Conservation (phyloP, 2,888 invertebrate genomes). For the Eupithecia inturbata region DNA sequence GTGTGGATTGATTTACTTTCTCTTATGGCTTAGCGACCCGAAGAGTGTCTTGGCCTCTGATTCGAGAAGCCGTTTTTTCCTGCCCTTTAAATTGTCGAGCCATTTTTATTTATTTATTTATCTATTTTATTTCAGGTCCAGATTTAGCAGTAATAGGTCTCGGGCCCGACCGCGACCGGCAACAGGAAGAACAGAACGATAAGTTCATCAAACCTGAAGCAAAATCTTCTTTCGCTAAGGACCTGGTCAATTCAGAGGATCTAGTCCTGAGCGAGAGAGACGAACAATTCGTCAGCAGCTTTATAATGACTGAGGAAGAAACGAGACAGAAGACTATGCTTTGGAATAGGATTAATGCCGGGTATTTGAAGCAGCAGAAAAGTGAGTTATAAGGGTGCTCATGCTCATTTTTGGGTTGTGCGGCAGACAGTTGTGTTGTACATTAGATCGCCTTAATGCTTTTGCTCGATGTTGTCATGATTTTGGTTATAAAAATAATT, state of each 20-base stretch:
- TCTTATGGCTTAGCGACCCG: no score
- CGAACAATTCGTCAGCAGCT: constrained; percentile 94
- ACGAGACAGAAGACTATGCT: constrained; percentile 90
- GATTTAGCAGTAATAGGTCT: constrained; percentile 92
- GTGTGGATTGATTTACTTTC: no score
- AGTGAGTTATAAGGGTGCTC: constrained; percentile 80
- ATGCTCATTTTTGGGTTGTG: neutral
- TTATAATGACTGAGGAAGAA: constrained; percentile 91
- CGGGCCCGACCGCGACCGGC: constrained; percentile 54
- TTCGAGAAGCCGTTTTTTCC: no score
- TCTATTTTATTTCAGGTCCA: constrained; percentile 78
- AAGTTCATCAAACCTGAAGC: constrained; percentile 72
- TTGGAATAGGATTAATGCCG: constrained; percentile 95
- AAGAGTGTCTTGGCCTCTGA: no score
- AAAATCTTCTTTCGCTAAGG: constrained; percentile 59
- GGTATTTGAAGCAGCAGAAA: constrained; percentile 93
- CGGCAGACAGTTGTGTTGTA: neutral
- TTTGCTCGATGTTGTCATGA: neutral
- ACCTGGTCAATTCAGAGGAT: constrained; percentile 77
- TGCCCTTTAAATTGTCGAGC: no score
- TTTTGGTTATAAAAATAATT: neutral
- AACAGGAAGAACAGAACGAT: constrained; percentile 59
- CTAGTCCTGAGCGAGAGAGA: constrained; percentile 90
- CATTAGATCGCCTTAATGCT: neutral
- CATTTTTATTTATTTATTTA: neutral